Conservation (phyloP, 2,797 vertebrate species). For the Eleutherodactylus coqui region DNA sequence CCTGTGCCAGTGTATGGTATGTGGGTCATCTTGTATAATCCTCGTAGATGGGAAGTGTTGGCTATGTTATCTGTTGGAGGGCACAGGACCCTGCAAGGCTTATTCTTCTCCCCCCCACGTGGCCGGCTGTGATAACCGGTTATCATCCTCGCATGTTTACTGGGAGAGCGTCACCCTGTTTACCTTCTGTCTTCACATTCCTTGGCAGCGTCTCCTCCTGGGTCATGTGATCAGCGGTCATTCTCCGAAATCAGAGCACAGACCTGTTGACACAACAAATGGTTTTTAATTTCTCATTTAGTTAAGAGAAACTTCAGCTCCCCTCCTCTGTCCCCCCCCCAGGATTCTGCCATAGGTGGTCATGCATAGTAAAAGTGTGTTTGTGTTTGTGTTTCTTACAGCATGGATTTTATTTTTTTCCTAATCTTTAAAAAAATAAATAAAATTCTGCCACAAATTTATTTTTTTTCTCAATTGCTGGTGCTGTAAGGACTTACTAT, state of each 20-base stretch:
- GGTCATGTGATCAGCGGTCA: neutral
- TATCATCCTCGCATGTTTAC: neutral
- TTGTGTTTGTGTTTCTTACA: too few relatives aligned
- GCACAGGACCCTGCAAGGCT: neutral
- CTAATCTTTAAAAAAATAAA: too few relatives aligned
- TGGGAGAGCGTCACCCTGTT: slow-evolving; percentile 6
- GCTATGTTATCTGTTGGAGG: neutral
- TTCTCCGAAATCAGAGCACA: neutral
- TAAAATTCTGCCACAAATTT: too few relatives aligned
- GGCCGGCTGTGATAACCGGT: neutral
- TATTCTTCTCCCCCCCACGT: neutral
- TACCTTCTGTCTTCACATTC: slow-evolving; percentile 9
- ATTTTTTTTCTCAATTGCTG: too few relatives aligned
- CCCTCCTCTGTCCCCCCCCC: neutral
- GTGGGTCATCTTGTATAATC: neutral
- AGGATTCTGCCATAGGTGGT: too few relatives aligned
- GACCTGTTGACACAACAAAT: neutral
- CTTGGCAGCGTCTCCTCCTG: slow-evolving; percentile 22
- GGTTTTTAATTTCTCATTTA: neutral
- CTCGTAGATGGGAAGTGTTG: neutral
- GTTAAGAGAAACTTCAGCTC: neutral
- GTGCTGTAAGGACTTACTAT: too few relatives aligned
- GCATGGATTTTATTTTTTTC: too few relatives aligned
- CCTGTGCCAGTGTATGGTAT: neutral
- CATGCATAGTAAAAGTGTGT: too few relatives aligned